These are phyloP conservation scores for Tokudaia tokunoshimensis DNA, from an alignment of 2,797 vertebrate species.

Conservation along the genomic window DNA sequence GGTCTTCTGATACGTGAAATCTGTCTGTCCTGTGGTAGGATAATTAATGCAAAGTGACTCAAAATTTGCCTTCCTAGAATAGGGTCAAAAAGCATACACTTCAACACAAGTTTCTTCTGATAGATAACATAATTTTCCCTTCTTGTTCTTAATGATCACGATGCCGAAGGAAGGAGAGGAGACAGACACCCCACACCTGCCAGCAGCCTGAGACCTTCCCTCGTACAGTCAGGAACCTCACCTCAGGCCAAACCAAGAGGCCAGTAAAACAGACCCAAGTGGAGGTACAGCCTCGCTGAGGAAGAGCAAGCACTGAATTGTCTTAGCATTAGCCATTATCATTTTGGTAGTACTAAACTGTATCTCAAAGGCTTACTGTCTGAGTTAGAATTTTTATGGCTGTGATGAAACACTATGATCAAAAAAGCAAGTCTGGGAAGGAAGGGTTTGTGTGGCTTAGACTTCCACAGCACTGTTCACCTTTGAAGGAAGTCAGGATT, in stretches of 20 bases:
- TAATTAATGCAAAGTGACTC: neutral
- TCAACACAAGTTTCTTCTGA: neutral
- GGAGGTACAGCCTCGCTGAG: neutral
- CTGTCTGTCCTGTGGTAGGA: neutral
- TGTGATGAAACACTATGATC: neutral
- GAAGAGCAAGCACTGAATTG: neutral
- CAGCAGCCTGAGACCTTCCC: too few relatives aligned
- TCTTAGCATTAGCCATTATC: neutral
- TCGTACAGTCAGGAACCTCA: neutral
- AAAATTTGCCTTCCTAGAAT: conserved; percentile 18
- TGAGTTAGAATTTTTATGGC: neutral
- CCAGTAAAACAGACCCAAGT: neutral
- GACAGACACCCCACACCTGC: neutral
- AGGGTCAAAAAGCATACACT: conserved; percentile 16
- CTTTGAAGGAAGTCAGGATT: neutral
- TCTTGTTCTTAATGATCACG: neutral
- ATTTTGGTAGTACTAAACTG: neutral
- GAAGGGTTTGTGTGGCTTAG: neutral
- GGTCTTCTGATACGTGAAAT: neutral
- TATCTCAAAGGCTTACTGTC: neutral
- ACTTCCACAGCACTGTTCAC: neutral
- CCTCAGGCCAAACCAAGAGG: neutral
- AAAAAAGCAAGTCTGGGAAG: neutral
- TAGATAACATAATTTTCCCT: neutral
- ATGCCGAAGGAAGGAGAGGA: neutral